Conservation (phyloP, 2,113 vertebrate genomes). For the Xenus cinereus region DNA sequence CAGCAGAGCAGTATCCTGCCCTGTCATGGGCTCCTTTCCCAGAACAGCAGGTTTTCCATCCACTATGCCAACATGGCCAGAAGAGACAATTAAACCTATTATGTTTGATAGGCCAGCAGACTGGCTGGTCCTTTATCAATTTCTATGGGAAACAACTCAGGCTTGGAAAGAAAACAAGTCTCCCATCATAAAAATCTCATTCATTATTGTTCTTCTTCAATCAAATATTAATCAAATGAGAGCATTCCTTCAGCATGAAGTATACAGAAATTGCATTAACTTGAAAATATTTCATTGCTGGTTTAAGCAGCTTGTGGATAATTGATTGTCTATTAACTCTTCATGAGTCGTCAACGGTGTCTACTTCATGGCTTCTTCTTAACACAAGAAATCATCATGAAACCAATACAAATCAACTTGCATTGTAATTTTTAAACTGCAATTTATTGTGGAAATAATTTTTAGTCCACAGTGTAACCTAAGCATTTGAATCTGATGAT, state of each 20-base stretch:
- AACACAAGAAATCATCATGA: not conserved
- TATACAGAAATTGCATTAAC: not conserved
- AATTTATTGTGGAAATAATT: not conserved
- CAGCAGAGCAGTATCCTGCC: not conserved
- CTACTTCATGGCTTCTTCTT: not conserved
- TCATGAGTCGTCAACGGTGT: not conserved
- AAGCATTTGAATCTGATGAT: not conserved
- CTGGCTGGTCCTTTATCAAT: not conserved
- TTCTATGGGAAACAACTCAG: slow-evolving; percentile 6
- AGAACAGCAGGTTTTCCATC: not conserved
- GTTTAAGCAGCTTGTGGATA: not conserved
- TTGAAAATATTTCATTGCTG: not conserved
- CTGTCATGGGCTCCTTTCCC: not conserved
- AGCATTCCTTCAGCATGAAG: slow-evolving; percentile 1
- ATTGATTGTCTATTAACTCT: not conserved
- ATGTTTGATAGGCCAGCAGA: not conserved
- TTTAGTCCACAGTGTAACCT: not conserved
- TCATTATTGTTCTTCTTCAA: slow-evolving; percentile 11
- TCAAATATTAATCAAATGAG: slow-evolving; percentile 22
- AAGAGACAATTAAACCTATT: slow-evolving; percentile 4
- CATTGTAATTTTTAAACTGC: not conserved
- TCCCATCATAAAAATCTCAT: slow-evolving; percentile 14
- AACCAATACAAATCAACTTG: not conserved
- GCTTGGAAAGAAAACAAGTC: not conserved
- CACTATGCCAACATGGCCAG: not conserved